phyloP scores from a whole-genome alignment of 2,113 vertebrate genomes.

The Aramus guarauna region DNA sequence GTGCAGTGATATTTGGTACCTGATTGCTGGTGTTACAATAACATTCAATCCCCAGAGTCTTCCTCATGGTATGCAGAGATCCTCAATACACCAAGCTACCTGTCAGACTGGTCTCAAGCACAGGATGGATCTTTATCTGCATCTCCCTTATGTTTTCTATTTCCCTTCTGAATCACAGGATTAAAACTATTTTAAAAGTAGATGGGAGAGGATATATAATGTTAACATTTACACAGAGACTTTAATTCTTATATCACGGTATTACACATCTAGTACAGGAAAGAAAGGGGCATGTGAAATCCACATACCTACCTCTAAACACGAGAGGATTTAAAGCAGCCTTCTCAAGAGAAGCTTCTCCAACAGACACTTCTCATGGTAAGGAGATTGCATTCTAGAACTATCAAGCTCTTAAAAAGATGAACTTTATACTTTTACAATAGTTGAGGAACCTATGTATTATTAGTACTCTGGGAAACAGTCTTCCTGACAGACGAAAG shows the following conservation, averaged over 20 bases:
- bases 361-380: neutral
- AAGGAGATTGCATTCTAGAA: neutral
- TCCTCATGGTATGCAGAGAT: neutral
- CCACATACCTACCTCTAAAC: neutral
- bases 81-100: neutral
- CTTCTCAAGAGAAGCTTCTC: neutral
- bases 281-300: neutral
- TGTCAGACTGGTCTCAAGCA: neutral
- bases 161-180: neutral
- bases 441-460: neutral
- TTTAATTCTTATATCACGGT: neutral
- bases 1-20: neutral
- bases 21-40: neutral
- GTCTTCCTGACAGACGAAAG: neutral
- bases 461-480: neutral
- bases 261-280: neutral
- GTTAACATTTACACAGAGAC: neutral
- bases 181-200: neutral
- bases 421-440: neutral
- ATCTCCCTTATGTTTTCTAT: neutral
- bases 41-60: neutral
- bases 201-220: neutral
- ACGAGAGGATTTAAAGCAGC: neutral
- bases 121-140: neutral
- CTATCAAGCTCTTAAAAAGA: neutral